These are phyloP conservation scores for Venusia cambrica DNA, from an alignment of 2,888 invertebrate genomes.

Conservation along the genomic window DNA sequence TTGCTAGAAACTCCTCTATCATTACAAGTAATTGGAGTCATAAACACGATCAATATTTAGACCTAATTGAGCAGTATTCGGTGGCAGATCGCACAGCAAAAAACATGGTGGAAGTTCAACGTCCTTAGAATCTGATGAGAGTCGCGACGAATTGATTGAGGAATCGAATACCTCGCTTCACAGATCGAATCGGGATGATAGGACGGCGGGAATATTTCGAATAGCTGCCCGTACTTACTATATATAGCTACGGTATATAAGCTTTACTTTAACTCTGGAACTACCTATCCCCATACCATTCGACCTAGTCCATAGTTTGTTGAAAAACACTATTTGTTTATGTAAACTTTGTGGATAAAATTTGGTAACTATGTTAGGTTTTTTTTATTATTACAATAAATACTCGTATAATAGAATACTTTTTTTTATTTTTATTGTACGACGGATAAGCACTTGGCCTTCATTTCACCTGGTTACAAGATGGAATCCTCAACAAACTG, in stretches of 20 bases:
- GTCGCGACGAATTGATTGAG: slow-evolving; percentile 64
- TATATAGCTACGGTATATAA: slow-evolving; percentile 2
- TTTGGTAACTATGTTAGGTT: no score
- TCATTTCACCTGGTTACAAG: no score
- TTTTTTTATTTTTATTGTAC: no score
- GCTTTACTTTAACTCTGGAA: no score
- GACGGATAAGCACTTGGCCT: no score
- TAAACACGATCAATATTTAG: slow-evolving; percentile 32
- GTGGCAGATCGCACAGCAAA: slow-evolving; percentile 30
- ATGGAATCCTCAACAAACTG: no score
- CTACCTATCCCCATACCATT: no score
- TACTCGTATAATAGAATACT: no score
- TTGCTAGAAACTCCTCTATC: slow-evolving; percentile 6
- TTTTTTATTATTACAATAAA: no score
- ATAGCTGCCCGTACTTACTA: slow-evolving; percentile 15
- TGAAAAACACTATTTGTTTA: no score
- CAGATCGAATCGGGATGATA: slow-evolving; percentile 49
- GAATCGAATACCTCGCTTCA: slow-evolving; percentile 58
- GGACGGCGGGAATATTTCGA: slow-evolving; percentile 24
- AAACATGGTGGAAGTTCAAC: slow-evolving; percentile 36
- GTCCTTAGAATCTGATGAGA: slow-evolving; percentile 28
- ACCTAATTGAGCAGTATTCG: slow-evolving; percentile 27
- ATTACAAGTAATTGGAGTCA: slow-evolving; percentile 19
- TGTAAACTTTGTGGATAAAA: no score
- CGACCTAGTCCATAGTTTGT: no score